Percentiles rank a stretch among this genome's conserved stretches.
Evolutionary conservation across 1,140 invertebrate genomes (phyloP).

Genomic region (Hormaphis cornu): DNA sequence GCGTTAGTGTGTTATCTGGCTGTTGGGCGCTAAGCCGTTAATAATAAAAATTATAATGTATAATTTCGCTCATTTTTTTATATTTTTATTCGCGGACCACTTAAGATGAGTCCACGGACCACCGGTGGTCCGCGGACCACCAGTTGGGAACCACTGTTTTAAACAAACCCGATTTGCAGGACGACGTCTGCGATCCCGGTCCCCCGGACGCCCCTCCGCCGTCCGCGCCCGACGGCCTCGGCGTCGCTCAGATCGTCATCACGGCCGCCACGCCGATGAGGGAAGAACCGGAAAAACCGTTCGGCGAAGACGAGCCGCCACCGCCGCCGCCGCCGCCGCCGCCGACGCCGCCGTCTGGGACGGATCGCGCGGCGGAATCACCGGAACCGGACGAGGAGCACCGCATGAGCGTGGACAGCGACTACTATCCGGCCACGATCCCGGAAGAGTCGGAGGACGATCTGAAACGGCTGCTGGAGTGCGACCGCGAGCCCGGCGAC

Average conservation of each 20-base stretch:
- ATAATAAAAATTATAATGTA: too few relatives aligned
- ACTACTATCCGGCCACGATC: slow-evolving; percentile 20
- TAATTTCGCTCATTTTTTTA: too few relatives aligned
- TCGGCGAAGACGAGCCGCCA: background rate
- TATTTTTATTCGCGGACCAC: too few relatives aligned
- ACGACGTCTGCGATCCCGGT: background rate
- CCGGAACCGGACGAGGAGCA: slow-evolving; percentile 32
- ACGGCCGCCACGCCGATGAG: slow-evolving; percentile 67
- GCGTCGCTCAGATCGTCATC: slow-evolving; percentile 75
- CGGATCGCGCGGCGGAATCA: too few relatives aligned
- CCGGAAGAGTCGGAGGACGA: slow-evolving; percentile 13
- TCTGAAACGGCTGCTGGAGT: background rate
- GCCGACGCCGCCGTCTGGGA: background rate
- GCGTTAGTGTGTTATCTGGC: too few relatives aligned
- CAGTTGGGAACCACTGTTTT: too few relatives aligned
- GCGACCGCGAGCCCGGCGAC: slow-evolving; percentile 31
- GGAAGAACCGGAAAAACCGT: slow-evolving; percentile 28
- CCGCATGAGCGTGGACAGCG: slow-evolving; percentile 29
- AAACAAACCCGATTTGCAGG: background rate
- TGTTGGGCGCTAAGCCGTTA: too few relatives aligned
- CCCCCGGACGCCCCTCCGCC: background rate
- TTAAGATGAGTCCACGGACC: too few relatives aligned
- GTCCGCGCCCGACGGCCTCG: slow-evolving; percentile 46
- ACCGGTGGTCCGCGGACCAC: too few relatives aligned
- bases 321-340: background rate